Base-by-base conservation (phyloP, 2,888 invertebrate species). In the Pristionchus fissidentatus region DNA sequence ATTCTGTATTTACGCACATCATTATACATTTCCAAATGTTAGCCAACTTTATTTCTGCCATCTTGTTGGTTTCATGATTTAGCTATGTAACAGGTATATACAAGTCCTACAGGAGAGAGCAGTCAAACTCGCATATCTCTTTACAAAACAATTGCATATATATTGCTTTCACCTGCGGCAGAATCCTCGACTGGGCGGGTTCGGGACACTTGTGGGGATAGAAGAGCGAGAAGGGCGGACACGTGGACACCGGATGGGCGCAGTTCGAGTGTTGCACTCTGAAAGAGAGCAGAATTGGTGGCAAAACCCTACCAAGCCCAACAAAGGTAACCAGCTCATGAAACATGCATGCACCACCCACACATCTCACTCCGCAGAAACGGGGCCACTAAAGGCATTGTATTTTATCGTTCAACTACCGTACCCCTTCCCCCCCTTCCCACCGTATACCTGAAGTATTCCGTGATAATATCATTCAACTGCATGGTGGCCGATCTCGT, bases 241-340 rank as follows among this genome's bases (percentile, higher is more conserved):
- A 98, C 0, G 97, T 97, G 49, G 96, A 96, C 94, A 99, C 97
- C 0, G 99, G 99, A 93, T 98, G 97, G 93, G 96, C 96, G 94
- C 99, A 99, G 10, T 97, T 94, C n/a, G 97, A 96, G 93, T 99
- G 99, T 93, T 99, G 98, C 93, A 97, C 97, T 90, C 97, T 89
- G 84, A 22, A 83, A 29, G 8, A n/a, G 29, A 43, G 3, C 49
- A 13, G 49, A 19, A 49, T 19, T 19, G 49, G n/a, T n/a, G n/a
- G n/a, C n/a, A n/a, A n/a, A n/a, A n/a, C n/a, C n/a, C n/a, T n/a
- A n/a, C n/a, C n/a, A n/a, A n/a, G n/a, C n/a, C n/a, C n/a, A n/a
- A n/a, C n/a, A 22, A 10, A 57, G 3, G 1, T n/a, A 22, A 57
- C 55, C 22, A 1, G 22, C 55, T 26, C 1, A 57, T 49, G 49